phyloP scores from a whole-genome alignment of 2,797 vertebrate species.

The Phataginus tetradactyla region DNA sequence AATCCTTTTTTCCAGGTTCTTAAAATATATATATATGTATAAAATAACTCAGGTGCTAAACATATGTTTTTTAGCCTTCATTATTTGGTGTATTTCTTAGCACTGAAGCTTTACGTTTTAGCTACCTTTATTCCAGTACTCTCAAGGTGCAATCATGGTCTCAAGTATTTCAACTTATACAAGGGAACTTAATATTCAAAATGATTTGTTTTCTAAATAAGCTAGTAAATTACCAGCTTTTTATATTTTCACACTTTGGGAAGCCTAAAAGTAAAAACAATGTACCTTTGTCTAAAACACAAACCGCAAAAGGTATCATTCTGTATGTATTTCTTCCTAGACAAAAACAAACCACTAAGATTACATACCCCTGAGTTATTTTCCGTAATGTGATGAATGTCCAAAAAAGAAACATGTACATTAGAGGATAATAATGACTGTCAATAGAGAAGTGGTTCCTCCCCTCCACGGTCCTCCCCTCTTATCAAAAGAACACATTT shows the following conservation, averaged over 20 bases:
- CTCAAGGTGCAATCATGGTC: not conserved
- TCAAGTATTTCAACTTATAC: constrained; percentile 38
- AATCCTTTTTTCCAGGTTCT: not conserved
- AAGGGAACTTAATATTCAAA: not conserved
- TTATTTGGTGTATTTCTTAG: not conserved
- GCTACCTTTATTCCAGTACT: not conserved
- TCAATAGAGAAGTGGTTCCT: not conserved
- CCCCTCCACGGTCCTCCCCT: rapidly evolving
- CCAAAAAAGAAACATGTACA: not conserved
- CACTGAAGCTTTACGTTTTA: not conserved
- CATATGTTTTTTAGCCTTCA: not conserved
- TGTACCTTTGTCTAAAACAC: not conserved
- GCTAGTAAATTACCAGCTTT: not conserved
- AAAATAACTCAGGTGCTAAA: not conserved
- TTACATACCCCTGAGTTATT: constrained; percentile 48
- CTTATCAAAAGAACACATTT: not conserved
- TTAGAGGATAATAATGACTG: not conserved
- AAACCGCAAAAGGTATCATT: not conserved
- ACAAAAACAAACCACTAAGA: not conserved
- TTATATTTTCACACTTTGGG: not conserved
- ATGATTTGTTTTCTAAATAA: constrained; percentile 36
- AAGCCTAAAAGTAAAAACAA: constrained; percentile 43
- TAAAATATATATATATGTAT: not conserved
- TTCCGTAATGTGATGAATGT: constrained; percentile 27
- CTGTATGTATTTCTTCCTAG: constrained; percentile 65